These are phyloP conservation scores for Eristalis tenax DNA, from an alignment of 2,888 invertebrate species.

Conservation along the genomic window DNA sequence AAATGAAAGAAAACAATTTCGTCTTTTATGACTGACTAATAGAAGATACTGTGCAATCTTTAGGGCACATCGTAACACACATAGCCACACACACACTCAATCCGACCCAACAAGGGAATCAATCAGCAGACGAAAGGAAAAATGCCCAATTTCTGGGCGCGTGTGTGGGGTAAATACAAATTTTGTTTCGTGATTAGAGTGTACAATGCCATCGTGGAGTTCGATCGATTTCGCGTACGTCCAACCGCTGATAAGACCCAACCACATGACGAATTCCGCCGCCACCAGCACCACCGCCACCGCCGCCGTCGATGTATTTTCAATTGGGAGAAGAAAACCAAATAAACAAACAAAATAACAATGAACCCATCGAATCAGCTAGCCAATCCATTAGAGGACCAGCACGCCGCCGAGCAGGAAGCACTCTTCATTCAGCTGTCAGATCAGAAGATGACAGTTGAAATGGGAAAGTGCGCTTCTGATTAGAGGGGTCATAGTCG, in stretches of 20 bases:
- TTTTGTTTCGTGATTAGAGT: background rate
- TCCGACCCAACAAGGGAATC: background rate
- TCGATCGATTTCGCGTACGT: background rate
- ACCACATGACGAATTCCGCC: constrained; percentile 36
- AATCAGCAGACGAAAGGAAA: background rate
- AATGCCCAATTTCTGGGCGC: background rate
- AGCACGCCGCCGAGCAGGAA: background rate
- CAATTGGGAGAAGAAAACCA: background rate
- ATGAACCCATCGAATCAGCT: background rate
- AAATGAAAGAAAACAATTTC: background rate
- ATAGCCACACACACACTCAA: background rate
- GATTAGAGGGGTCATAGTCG: background rate
- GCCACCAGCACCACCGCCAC: no score
- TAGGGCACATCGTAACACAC: constrained; percentile 50
- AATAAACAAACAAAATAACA: background rate
- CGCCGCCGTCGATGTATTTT: background rate
- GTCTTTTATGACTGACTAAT: constrained; percentile 39
- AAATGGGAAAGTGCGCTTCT: background rate
- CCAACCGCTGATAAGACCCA: constrained; percentile 27
- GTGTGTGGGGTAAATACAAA: background rate
- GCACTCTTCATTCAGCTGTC: background rate
- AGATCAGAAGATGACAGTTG: background rate
- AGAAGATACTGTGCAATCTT: constrained; percentile 60
- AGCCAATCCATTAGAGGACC: background rate
- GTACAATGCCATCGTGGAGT: background rate